Conservation (phyloP, 2,888 invertebrate species). For the Villa cingulata region DNA sequence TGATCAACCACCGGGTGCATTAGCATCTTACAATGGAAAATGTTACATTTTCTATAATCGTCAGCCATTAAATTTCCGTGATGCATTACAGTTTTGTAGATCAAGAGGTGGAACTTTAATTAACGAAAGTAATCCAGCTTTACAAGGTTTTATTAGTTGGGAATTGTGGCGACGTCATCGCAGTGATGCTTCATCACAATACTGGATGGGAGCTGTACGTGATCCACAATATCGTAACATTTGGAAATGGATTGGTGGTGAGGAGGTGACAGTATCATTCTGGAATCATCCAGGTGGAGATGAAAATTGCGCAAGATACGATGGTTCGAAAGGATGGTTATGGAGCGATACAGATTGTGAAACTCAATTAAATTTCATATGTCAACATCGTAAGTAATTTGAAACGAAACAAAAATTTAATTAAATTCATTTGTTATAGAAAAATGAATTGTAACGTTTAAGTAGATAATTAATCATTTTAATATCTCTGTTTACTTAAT, state of each 20-base stretch:
- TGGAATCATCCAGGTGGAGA: conserved; percentile 78
- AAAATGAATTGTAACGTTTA: neutral
- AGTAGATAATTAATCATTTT: no score
- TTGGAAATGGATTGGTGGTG: conserved; percentile 85
- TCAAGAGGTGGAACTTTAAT: conserved; percentile 72
- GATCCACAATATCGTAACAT: conserved; percentile 55
- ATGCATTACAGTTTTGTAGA: conserved; percentile 66
- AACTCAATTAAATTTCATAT: conserved; percentile 73
- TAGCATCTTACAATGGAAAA: conserved; percentile 88
- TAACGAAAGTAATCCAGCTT: conserved; percentile 83
- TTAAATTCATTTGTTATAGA: no score
- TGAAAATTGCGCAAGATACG: conserved; percentile 78
- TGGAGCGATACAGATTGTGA: conserved; percentile 89
- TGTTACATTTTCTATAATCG: conserved; percentile 88
- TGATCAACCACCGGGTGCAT: conserved; percentile 83
- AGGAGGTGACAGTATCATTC: conserved; percentile 78
- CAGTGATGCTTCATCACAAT: conserved; percentile 82
- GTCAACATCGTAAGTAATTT: conserved; percentile 89
- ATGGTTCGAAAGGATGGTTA: conserved; percentile 86
- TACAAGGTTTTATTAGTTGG: conserved; percentile 91
- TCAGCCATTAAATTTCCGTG: conserved; percentile 66
- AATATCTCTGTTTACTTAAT: neutral
- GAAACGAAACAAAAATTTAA: no score
- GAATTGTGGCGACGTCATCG: conserved; percentile 83
- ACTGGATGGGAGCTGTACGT: conserved; percentile 89